A percentile compares a stretch with the other conserved stretches of the same genome.
Conservation (phyloP, 2,888 invertebrate species). For the Dexiosoma caninum region DNA sequence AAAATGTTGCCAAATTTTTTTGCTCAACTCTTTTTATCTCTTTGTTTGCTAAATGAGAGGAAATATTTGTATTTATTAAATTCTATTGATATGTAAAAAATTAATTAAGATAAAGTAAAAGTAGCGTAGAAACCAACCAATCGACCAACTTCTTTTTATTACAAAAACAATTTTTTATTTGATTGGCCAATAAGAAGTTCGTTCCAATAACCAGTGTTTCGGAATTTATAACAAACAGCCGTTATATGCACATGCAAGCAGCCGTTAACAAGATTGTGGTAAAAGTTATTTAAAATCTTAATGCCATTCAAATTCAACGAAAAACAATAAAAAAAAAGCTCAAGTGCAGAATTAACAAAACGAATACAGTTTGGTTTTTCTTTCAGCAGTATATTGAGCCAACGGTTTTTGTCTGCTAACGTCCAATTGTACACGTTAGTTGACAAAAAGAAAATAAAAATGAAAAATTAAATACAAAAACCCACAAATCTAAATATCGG, state of each 20-base stretch:
- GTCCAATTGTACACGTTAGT: slow-evolving; percentile 19
- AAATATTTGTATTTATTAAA: too few species aligned
- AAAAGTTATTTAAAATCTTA: slow-evolving; percentile 21
- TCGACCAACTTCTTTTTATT: too few species aligned
- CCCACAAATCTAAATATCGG: neutral
- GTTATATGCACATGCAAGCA: neutral
- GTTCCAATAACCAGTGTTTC: neutral
- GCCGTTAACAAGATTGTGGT: slow-evolving; percentile 1
- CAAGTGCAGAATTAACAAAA: neutral
- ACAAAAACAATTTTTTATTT: neutral
- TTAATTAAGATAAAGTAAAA: neutral
- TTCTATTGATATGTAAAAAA: too few species aligned
- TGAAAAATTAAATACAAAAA: neutral
- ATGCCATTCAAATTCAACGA: slow-evolving; percentile 2
- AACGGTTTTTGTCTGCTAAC: neutral
- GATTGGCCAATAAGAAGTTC: neutral
- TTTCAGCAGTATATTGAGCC: neutral
- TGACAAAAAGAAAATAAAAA: neutral
- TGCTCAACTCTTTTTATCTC: too few species aligned
- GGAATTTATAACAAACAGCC: neutral
- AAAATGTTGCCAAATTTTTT: too few species aligned
- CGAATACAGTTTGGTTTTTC: neutral
- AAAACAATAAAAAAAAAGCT: neutral
- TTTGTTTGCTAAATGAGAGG: too few species aligned
- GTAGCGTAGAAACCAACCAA: too few species aligned